Conservation (phyloP, 2,113 vertebrate genomes). For the Bothrops jararaca region DNA sequence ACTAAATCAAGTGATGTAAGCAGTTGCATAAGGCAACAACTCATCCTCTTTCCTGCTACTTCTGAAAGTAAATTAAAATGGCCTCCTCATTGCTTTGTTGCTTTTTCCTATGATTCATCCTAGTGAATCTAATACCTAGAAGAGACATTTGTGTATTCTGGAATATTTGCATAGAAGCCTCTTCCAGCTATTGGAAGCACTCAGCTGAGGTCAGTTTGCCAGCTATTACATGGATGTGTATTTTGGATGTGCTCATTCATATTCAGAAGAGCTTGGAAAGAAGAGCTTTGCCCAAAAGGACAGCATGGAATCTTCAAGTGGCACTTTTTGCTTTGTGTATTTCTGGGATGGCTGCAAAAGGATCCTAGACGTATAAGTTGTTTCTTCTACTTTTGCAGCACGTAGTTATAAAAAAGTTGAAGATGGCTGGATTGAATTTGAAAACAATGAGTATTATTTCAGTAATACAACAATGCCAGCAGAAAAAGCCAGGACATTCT, state of each 20-base stretch:
- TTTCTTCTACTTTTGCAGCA: constrained; percentile 65
- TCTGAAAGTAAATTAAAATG: background rate
- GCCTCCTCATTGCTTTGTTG: background rate
- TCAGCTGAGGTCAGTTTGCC: background rate
- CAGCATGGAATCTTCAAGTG: background rate
- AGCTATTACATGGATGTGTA: background rate
- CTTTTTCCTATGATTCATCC: background rate
- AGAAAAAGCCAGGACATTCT: constrained; percentile 80
- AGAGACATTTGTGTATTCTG: background rate
- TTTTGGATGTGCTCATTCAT: background rate
- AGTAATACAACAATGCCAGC: constrained; percentile 74
- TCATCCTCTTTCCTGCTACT: background rate
- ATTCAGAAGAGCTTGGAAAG: background rate
- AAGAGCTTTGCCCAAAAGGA: background rate
- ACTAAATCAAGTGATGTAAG: background rate
- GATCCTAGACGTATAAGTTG: background rate
- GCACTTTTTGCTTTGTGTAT: background rate
- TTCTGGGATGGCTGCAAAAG: background rate
- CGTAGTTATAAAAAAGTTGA: constrained; percentile 63
- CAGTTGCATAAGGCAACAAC: background rate
- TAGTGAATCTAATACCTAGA: background rate
- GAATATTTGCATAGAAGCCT: background rate
- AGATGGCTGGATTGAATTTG: constrained; percentile 84
- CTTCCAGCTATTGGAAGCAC: background rate
- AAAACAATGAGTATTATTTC: constrained; percentile 85